Conservation (phyloP, 2,797 vertebrate genomes). For the Phalanger gymnotis region DNA sequence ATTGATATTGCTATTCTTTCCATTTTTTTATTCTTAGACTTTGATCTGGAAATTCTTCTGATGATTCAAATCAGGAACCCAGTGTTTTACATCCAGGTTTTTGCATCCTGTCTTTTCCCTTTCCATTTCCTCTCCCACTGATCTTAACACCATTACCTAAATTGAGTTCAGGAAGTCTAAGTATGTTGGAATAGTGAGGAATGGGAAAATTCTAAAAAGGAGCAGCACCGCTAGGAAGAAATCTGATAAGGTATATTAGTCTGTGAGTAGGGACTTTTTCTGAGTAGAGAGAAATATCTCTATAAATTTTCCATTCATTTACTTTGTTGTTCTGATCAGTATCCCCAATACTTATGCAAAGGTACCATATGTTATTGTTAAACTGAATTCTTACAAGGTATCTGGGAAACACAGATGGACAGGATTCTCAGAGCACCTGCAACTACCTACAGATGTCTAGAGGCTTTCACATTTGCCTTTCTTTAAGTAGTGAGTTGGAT, state of each 20-base stretch:
- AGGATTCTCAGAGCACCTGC: not conserved
- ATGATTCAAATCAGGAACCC: not conserved
- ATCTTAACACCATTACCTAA: conserved; percentile 13
- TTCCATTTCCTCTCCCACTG: not conserved
- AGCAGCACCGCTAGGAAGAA: not conserved
- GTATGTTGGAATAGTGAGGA: not conserved
- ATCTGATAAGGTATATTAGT: not conserved
- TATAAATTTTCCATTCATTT: not conserved
- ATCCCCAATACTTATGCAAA: not conserved
- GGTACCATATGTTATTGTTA: not conserved
- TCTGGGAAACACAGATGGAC: not conserved
- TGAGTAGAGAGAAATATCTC: not conserved
- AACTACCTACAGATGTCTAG: not conserved
- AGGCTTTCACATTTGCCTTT: not conserved
- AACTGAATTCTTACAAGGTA: not conserved
- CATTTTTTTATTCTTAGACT: not conserved
- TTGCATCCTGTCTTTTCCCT: not conserved
- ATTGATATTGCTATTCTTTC: not conserved
- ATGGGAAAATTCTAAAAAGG: not conserved
- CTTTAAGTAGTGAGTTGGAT: not conserved
- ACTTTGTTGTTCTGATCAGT: not conserved
- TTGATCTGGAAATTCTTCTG: not conserved
- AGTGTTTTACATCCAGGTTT: not conserved
- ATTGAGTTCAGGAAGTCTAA: not conserved
- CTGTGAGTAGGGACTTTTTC: not conserved